Evolutionary conservation across 2,797 vertebrate genomes (phyloP), one percentile per base, ranked within the genome.

Genomic region (Dendrocincla tyrannina): DNA sequence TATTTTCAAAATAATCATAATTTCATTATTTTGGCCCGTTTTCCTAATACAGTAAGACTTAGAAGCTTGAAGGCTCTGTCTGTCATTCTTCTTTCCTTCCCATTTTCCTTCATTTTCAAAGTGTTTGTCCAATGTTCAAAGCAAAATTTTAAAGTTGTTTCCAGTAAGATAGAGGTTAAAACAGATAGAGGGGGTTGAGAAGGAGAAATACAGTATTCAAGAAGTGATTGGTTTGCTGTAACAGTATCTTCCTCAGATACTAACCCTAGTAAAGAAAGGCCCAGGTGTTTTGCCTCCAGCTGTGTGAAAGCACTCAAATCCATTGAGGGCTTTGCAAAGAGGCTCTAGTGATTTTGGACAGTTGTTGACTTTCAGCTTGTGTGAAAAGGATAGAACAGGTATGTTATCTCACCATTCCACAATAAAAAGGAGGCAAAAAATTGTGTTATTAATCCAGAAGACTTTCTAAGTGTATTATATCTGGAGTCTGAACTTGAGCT

Each of bases 261-360:
- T 58, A 91, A 82, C 86, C 22, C 49, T 82, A n/a, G 30, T 69
- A 12, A 84, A 77, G 72, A 93, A 74, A 77, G 27, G 49, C n/a
- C 60, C 91, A 83, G 87, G 83, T 94, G 87, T 94, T 93, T 93
- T 89, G 68, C 84, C 78, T 95, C 78, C 42, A 94, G 89, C 84
- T 50, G 46, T 28, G 41, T 93, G 49, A 42, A 70, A 90, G 24
- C 60, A 67, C 49, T 81, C 66, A 86, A 41, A 80, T 89, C 75
- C n/a, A 2, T 14, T 46, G 92, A 75, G 78, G 66, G 39, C 49
- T 92, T 91, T 93, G 66, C 41, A 55, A 91, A 81, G 78, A 67
- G 42, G n/a, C 64, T 56, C 13, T 68, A 39, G 89, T 81, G 73
- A 78, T 89, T 96, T 96, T 24, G 80, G 87, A 82, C 79, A 86